A percentile compares a stretch with the other conserved stretches of the same genome.
Conservation (phyloP, 2,888 invertebrate genomes). For the Elegia similella region DNA sequence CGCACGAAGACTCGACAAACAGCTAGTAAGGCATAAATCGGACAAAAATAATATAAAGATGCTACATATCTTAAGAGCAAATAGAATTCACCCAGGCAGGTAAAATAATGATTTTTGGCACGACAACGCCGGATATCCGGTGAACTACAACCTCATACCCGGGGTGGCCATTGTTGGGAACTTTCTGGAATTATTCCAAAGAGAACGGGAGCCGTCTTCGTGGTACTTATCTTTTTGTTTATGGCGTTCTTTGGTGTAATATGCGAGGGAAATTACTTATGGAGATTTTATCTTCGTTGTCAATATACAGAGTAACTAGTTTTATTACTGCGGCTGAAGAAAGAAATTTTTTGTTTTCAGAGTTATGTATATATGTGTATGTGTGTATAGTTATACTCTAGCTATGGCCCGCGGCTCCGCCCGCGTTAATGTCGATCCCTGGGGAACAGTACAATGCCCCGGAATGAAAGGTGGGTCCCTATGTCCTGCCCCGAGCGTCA, state of each 20-base stretch:
- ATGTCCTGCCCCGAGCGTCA: too few species aligned
- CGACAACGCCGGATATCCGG: background rate
- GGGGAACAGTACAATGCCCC: too few species aligned
- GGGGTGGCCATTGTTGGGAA: background rate
- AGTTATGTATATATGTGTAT: too few species aligned
- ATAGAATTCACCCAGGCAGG: slow-evolving; percentile 8
- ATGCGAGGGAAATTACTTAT: background rate
- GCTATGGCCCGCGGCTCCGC: too few species aligned
- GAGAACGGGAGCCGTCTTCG: slow-evolving; percentile 17
- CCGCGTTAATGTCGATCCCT: too few species aligned
- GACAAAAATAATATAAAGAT: background rate
- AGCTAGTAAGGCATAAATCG: too few species aligned
- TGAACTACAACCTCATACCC: background rate
- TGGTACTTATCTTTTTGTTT: slow-evolving; percentile 22
- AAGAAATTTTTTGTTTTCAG: too few species aligned
- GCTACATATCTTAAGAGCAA: background rate
- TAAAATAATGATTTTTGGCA: slow-evolving; percentile 12
- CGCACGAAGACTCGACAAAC: too few species aligned
- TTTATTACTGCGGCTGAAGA: too few species aligned
- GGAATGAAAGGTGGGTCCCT: too few species aligned
- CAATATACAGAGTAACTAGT: too few species aligned
- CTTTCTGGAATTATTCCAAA: slow-evolving; percentile 25
- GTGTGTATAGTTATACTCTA: too few species aligned
- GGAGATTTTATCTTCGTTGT: background rate
- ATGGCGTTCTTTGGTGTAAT: slow-evolving; percentile 15